Evolutionary conservation across 1,140 invertebrate genomes (phyloP), one percentile per base, ranked within the genome.

Genomic region (Whitmania pigra): DNA sequence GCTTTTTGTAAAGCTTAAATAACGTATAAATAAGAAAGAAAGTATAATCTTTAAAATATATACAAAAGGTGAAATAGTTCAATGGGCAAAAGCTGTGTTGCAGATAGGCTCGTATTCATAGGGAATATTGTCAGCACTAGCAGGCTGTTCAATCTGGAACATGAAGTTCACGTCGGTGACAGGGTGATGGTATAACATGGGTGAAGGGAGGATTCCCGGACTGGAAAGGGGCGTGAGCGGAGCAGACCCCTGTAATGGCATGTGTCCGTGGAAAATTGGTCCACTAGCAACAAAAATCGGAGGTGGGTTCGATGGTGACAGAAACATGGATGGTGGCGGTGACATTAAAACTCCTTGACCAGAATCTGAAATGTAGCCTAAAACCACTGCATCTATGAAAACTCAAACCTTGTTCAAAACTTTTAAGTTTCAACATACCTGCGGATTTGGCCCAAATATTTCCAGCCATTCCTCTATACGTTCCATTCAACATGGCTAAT

Each of bases 401-500:
- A 4, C 9, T 25, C 9, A 25, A 31, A 63, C 11, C 9, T n/a
- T 22, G n/a, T n/a, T 25, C 22, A 2, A 18, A 63, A 63, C 22
- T 25, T 22, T 63, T 1, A 63, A 63, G 18, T 31, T 25, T 15
- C 57, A 63, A 63, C 1, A 63, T 49, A 49, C 43, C 43, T 49
- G 43, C 43, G 15, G 43, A 49, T 49, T 49, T 68, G 0, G 36
- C 22, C 40, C 9, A 40, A 36, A 68, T 68, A 40, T 22, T 22
- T 20, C 69, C 49, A 55, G 71, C 71, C 57, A 53, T 53, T 53
- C 96, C 94, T 82, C 94, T 88, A 85, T 98, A 99, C 49, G 97
- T 99, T 79, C 97, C 97, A 82, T 99, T 99, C 78, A 99, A 96
- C 76, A 99, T 99, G 77, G 97, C 97, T 80, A 99, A 86, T 85